Evolutionary conservation across 2,888 invertebrate genomes (phyloP).

Genomic region (Drosophila kambysellisi): DNA sequence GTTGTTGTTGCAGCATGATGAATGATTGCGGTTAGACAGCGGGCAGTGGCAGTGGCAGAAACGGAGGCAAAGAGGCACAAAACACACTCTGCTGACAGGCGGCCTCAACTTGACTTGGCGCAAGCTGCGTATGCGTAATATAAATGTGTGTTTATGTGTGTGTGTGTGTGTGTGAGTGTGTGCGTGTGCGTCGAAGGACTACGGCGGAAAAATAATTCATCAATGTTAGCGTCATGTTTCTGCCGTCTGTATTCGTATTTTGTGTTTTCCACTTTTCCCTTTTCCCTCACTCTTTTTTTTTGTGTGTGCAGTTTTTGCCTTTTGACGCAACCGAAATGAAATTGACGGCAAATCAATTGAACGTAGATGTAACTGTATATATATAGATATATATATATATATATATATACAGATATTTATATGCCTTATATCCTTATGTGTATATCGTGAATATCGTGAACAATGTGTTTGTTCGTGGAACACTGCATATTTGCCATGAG

Average conservation of each 20-base stretch:
- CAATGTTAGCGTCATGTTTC: slow-evolving; percentile 67
- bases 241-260: slow-evolving; percentile 24
- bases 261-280: slow-evolving; percentile 2
- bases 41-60: slow-evolving; percentile 16
- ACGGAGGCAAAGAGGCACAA: slow-evolving; percentile 13
- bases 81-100: slow-evolving; percentile 57
- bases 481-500: slow-evolving; percentile 51
- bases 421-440: neutral
- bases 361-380: slow-evolving; percentile 36
- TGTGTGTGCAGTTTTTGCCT: slow-evolving; percentile 44
- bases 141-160: slow-evolving; percentile 28
- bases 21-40: slow-evolving; percentile 69
- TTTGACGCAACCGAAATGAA: slow-evolving; percentile 54
- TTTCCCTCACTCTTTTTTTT: neutral
- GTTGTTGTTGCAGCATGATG: slow-evolving; percentile 61
- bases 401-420: slow-evolving; percentile 5
- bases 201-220: slow-evolving; percentile 68
- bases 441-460: neutral
- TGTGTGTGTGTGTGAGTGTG: slow-evolving; percentile 16
- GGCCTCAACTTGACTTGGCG: slow-evolving; percentile 50
- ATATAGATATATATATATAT: slow-evolving; percentile 8
- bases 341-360: slow-evolving; percentile 81
- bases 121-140: slow-evolving; percentile 69
- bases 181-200: slow-evolving; percentile 4
- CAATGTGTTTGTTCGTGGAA: slow-evolving; percentile 12